Conservation (phyloP, 2,113 vertebrate species). For the Apteryx mantelli region DNA sequence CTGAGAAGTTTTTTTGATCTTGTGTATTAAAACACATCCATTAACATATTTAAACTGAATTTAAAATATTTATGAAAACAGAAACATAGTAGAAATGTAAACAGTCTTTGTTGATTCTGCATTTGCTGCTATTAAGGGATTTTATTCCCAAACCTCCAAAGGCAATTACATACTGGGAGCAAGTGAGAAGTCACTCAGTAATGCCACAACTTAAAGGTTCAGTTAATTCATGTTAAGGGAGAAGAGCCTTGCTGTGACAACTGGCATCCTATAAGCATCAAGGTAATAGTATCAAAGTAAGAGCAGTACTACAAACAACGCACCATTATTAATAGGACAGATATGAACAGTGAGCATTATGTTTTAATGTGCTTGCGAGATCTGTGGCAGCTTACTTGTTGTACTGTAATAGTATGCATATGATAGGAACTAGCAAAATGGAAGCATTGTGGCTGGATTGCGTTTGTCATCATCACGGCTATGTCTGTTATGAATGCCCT, state of each 20-base stretch:
- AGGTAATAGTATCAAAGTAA: neutral
- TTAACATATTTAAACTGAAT: neutral
- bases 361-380: neutral
- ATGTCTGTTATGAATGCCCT: neutral
- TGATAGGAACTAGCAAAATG: neutral
- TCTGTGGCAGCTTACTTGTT: neutral
- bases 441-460: neutral
- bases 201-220: neutral
- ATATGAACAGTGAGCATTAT: neutral
- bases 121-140: neutral
- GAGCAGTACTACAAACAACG: neutral
- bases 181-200: neutral
- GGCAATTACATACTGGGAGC: neutral
- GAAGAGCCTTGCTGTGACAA: neutral
- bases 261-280: neutral
- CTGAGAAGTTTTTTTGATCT: neutral
- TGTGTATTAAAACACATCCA: neutral
- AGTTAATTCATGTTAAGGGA: neutral
- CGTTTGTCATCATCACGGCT: neutral
- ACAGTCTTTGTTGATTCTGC: neutral
- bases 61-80: neutral
- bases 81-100: neutral
- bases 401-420: neutral
- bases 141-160: neutral
- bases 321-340: neutral